Evolutionary conservation across 2,113 vertebrate genomes (phyloP).

Genomic region (Pholis gunnellus): DNA sequence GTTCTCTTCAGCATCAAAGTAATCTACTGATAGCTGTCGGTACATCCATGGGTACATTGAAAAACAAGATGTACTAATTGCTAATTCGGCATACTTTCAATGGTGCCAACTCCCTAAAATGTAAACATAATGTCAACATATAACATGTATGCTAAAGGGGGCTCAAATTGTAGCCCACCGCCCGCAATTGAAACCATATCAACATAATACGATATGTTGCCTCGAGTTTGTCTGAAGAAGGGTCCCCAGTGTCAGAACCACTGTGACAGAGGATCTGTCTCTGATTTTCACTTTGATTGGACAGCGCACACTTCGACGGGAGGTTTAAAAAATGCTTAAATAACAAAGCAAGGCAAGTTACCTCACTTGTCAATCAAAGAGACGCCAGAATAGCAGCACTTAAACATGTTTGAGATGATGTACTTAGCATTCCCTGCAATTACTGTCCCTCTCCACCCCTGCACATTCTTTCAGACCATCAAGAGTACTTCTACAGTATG

Average conservation of each 20-base stretch:
- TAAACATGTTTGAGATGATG: constrained; percentile 69
- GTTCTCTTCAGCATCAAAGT: background rate
- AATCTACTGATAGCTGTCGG: background rate
- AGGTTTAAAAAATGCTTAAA: constrained; percentile 39
- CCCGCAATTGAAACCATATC: background rate
- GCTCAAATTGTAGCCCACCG: background rate
- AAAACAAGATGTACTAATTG: background rate
- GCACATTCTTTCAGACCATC: constrained; percentile 61
- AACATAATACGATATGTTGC: background rate
- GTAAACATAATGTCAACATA: too few species aligned
- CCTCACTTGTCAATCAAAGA: constrained; percentile 65
- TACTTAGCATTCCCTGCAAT: constrained; percentile 74
- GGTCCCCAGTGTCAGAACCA: background rate
- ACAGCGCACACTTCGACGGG: constrained; percentile 15
- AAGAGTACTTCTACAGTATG: constrained; percentile 46
- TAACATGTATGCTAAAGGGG: background rate
- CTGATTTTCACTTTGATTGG: constrained; percentile 41
- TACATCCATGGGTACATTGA: background rate
- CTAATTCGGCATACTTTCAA: background rate
- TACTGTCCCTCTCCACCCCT: constrained; percentile 64
- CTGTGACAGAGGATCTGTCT: background rate
- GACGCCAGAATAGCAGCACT: constrained; percentile 46
- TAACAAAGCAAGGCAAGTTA: constrained; percentile 49
- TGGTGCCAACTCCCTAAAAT: background rate
- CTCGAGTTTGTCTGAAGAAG: background rate